Conservation (phyloP, 2,888 invertebrate species). For the Drosophila mettleri region DNA sequence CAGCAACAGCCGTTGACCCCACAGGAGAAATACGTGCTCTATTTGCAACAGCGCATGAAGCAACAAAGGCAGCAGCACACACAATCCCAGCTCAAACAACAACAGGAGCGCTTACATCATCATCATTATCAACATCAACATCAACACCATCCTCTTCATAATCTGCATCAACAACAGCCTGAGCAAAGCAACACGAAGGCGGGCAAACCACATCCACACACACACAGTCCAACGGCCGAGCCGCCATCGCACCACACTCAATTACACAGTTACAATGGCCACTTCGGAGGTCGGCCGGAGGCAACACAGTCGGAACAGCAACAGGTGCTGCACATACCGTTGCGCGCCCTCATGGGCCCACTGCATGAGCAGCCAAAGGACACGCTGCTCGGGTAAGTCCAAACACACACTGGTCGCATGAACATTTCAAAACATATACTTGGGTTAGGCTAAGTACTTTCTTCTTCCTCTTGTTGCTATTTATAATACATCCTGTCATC, state of each 20-base stretch:
- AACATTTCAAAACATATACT: neutral
- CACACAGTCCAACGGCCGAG: slow-evolving; percentile 23
- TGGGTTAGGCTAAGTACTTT: neutral
- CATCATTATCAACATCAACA: slow-evolving; percentile 68
- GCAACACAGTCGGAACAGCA: slow-evolving; percentile 24
- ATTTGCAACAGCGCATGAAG: slow-evolving; percentile 83
- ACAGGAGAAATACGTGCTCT: slow-evolving; percentile 84
- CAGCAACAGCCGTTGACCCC: slow-evolving; percentile 80
- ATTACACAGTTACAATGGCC: slow-evolving; percentile 51
- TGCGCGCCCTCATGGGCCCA: slow-evolving; percentile 71
- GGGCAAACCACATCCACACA: slow-evolving; percentile 59
- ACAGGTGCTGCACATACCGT: slow-evolving; percentile 80
- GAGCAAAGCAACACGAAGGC: slow-evolving; percentile 58
- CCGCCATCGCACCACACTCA: slow-evolving; percentile 32
- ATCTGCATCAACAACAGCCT: slow-evolving; percentile 60
- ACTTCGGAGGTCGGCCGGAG: slow-evolving; percentile 57
- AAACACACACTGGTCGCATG: neutral
- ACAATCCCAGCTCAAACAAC: too few species aligned
- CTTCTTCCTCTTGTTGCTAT: neutral
- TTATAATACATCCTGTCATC: neutral
- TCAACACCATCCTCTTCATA: slow-evolving; percentile 67
- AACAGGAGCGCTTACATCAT: slow-evolving; percentile 51
- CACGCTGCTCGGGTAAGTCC: slow-evolving; percentile 69
- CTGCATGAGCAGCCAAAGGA: slow-evolving; percentile 69
- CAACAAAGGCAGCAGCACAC: slow-evolving; percentile 58